Evolutionary conservation across 2,888 invertebrate genomes (phyloP), one percentile per base, ranked within the genome.

Genomic region (Myopa testacea): DNA sequence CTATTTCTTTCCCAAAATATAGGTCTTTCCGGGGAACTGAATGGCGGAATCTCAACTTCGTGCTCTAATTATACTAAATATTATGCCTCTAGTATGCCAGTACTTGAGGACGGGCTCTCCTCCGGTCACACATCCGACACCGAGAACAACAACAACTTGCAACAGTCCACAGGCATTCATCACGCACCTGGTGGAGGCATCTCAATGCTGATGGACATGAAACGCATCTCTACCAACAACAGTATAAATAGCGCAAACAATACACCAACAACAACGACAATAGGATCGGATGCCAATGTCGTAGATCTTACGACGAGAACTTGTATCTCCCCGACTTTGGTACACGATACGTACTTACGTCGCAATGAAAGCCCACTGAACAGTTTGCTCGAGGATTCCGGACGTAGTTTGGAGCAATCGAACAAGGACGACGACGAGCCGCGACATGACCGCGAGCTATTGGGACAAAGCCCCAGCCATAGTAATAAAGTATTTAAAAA

Each of bases 91-190:
- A 93, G 93, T 84, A 95, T 98, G 95, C 98, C 98, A 0, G 94
- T 96, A 19, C 92, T 98, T 67, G 97, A 98, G 87, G 98, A 98
- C 89, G 98, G 97, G 0, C 91, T 98, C 78, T 97, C 97, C 3
- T 97, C 97, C 58, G 97, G 97, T 3, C 97, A 97, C 87, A 96
- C 94, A 1, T 97, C 97, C 81, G 98, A 98, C 87, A 95, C 94
- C 0, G 98, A 98, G 90, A 96, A 96, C 87, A 95, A 95, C 86
- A 96, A 95, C 89, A 77, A 85, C 76, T 76, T 77, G 10, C 77
- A 77, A 10, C 79, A 78, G 19, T 40, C 63, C 34, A 73, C 80
- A 78, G 79, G 81, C 69, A 84, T 83, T 78, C 76, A 80, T 75
- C 82, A 82, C 19, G 78, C 81, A 60, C 82, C 83, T 14, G 78